These are phyloP conservation scores for Montipora capricornis DNA, from an alignment of 64 coral and sea anemone genomes.

Conservation along the genomic window DNA sequence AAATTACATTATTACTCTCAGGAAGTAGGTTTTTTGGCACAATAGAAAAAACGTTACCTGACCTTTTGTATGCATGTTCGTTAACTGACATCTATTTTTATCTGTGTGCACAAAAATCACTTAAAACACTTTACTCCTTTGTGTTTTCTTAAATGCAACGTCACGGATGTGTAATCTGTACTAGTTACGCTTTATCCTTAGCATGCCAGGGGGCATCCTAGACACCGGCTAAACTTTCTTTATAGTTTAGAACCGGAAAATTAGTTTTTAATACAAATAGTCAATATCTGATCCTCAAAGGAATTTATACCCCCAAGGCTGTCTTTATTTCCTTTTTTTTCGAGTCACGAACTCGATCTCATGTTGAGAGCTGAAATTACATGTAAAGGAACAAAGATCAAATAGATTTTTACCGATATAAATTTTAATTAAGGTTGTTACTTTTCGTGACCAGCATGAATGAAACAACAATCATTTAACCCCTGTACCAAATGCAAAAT, in stretches of 20 bases:
- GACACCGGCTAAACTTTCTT: neutral
- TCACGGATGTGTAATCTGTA: too few relatives aligned
- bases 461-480: neutral
- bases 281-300: neutral
- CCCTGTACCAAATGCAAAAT: neutral
- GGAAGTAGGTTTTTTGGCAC: neutral
- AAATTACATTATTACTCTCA: neutral
- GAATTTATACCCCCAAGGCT: neutral
- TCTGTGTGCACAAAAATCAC: neutral
- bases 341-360: neutral
- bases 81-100: neutral
- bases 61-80: neutral
- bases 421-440: neutral
- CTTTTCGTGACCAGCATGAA: neutral
- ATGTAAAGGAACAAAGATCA: neutral
- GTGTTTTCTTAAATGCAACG: too few relatives aligned
- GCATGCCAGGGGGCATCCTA: neutral
- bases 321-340: neutral
- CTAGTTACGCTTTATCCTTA: neutral
- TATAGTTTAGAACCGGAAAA: conserved; percentile 31
- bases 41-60: neutral
- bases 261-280: conserved; percentile 28
- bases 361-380: neutral
- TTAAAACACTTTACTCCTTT: neutral
- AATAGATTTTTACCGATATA: neutral